Evolutionary conservation across 92 coral and sea anemone species (phyloP).

Genomic region (Zoanthus solanderi): DNA sequence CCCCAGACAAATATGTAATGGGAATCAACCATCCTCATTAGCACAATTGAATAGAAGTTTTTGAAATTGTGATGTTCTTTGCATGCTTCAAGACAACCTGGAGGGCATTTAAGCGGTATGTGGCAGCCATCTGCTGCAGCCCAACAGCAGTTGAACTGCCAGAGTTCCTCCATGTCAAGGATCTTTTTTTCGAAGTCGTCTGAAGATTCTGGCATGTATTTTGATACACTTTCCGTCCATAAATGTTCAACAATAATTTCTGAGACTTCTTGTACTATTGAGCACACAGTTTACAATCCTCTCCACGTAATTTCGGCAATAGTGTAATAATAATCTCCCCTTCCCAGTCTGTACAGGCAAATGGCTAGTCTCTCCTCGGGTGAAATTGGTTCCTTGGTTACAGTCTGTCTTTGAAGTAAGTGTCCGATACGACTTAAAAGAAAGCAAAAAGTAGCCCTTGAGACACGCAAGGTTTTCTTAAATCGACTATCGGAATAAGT

Average conservation of each 20-base stretch:
- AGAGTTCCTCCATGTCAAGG: no score
- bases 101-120: conserved; percentile 52
- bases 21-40: conserved; percentile 60
- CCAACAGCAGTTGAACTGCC: background rate
- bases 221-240: conserved; percentile 54
- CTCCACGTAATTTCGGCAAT: conserved; percentile 59
- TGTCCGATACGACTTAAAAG: conserved; percentile 54
- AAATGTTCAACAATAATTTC: conserved; percentile 43
- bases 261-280: conserved; percentile 59
- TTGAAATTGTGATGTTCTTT: background rate
- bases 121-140: conserved; percentile 61
- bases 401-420: conserved; percentile 35
- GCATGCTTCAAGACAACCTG: background rate
- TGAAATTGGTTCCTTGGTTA: conserved; percentile 66
- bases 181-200: conserved; percentile 26
- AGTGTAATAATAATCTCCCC: no score
- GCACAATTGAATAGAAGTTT: conserved; percentile 47
- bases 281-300: conserved; percentile 59
- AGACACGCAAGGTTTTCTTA: conserved; percentile 65
- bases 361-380: background rate
- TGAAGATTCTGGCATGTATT: conserved; percentile 45
- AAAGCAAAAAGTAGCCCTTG: conserved; percentile 62
- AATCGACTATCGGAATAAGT: conserved; percentile 58
- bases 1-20: conserved; percentile 51
- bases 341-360: conserved; percentile 28